Conservation (phyloP, 2,888 invertebrate genomes). For the Hyppa rectilinea region DNA sequence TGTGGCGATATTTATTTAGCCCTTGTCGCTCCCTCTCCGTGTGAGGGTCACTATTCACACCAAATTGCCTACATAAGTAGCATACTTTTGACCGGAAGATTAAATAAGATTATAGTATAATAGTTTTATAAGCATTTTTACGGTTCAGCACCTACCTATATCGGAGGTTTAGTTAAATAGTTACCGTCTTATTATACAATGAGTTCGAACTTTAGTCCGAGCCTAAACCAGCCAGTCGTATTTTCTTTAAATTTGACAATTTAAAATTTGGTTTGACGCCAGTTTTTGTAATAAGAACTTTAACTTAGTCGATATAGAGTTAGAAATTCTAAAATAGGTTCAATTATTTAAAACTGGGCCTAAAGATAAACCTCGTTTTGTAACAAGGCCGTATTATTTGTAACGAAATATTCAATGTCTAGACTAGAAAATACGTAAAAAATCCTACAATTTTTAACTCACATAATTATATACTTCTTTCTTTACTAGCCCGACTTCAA, state of each 20-base stretch:
- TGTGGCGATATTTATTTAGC: neutral
- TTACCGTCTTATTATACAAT: too few species aligned
- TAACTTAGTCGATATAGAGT: too few species aligned
- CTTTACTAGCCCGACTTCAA: neutral
- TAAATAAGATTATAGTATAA: constrained; percentile 26
- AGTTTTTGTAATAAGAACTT: too few species aligned
- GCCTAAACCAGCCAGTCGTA: too few species aligned
- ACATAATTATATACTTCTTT: neutral
- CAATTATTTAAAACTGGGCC: too few species aligned
- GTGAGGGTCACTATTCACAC: constrained; percentile 11
- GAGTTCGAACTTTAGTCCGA: too few species aligned
- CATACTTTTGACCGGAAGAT: constrained; percentile 16
- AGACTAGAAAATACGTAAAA: neutral
- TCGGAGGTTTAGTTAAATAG: neutral
- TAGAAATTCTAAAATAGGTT: too few species aligned
- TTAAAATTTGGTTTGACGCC: too few species aligned
- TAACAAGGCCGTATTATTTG: too few species aligned
- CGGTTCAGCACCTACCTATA: neutral
- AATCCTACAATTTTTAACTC: neutral
- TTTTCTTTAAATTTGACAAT: too few species aligned
- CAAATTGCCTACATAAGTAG: constrained; percentile 2
- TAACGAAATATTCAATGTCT: neutral
- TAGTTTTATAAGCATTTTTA: constrained; percentile 10
- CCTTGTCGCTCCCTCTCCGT: neutral
- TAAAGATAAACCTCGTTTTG: too few species aligned